Base-by-base conservation (phyloP, 2,113 vertebrate species). In the Phyllopteryx taeniolatus region DNA sequence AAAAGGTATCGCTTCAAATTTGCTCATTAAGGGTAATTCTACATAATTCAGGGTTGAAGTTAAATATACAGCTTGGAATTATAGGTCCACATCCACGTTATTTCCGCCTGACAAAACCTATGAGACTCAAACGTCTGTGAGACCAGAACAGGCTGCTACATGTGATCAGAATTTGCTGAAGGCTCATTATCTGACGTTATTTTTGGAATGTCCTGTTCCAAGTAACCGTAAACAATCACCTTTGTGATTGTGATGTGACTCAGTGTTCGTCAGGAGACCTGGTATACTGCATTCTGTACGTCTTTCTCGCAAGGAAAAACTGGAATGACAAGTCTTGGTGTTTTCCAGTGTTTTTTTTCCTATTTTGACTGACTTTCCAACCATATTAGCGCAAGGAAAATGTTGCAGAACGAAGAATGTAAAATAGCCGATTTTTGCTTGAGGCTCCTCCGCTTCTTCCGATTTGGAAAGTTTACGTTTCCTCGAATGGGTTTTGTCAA, bases 361-460 rank as follows among this genome's bases (percentile, higher is more conserved):
- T 2, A 61, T 61, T 61, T 61, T 35, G 7, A 35, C 15, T 61
- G 31, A 2, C 59, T 65, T 65, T 69, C 71, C 53, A 75, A 39
- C 62, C 64, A 46, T 27, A 47, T 62, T 10, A 15, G 44, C 43
- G 47, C 20, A 8, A 78, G 67, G 74, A 76, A 84, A 83, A 78
- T 74, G 56, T 75, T 83, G 42, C 68, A 65, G 69, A 75, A 77
- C 31, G 27, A 42, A 59, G 35, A 75, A 83, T 62, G 59, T 35
- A 35, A 83, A 47, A 76, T 54, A 78, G 22, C 67, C 8, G 20
- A 12, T 42, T 14, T 7, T 73, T 44, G 66, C 17, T 53, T 7
- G 9, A 5, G 43, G 7, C n/a, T 17, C 6, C 14, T 62, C 54
- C 19, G 54, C 22, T 67, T 82, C 46, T 67, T 51, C 63, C 75